Evolutionary conservation across 2,888 invertebrate species (phyloP).

Genomic region (Atrina japonica): DNA sequence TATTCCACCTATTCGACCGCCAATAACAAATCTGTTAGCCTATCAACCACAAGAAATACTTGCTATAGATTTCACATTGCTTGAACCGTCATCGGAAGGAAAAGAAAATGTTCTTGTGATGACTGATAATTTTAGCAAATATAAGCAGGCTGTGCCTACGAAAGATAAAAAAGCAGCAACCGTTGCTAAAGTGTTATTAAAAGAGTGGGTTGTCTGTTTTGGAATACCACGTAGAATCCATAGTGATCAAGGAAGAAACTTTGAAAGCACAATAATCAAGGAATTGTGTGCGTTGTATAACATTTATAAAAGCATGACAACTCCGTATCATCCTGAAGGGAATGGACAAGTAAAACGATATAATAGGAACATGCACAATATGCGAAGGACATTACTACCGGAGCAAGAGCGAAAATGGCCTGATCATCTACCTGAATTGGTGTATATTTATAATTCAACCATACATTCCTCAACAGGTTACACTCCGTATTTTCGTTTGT

Average conservation of each 20-base stretch:
- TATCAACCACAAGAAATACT: constrained; percentile 42
- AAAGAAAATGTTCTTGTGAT: constrained; percentile 50
- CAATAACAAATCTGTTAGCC: constrained; percentile 44
- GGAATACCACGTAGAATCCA: constrained; percentile 51
- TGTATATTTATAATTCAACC: constrained; percentile 31
- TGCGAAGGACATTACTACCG: constrained; percentile 13
- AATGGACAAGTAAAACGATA: constrained; percentile 41
- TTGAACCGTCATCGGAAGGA: constrained; percentile 46
- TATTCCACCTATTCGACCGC: constrained; percentile 15
- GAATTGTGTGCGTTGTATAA: constrained; percentile 38
- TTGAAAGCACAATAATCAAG: constrained; percentile 42
- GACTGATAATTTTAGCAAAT: constrained; percentile 49
- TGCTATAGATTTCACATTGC: constrained; percentile 48
- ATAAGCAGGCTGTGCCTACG: constrained; percentile 40
- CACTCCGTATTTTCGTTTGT: constrained; percentile 27
- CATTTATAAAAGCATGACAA: constrained; percentile 35
- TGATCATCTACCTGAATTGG: constrained; percentile 22
- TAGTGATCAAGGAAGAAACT: no score
- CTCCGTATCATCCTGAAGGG: no score
- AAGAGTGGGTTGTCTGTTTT: constrained; percentile 49
- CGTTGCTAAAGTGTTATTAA: constrained; percentile 43
- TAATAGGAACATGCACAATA: constrained; percentile 30
- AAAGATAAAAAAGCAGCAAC: constrained; percentile 48
- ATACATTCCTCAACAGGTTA: constrained; percentile 22
- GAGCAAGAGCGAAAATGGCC: constrained; percentile 23